Conservation (phyloP, 2,797 vertebrate genomes). For the Onychomys torridus region DNA sequence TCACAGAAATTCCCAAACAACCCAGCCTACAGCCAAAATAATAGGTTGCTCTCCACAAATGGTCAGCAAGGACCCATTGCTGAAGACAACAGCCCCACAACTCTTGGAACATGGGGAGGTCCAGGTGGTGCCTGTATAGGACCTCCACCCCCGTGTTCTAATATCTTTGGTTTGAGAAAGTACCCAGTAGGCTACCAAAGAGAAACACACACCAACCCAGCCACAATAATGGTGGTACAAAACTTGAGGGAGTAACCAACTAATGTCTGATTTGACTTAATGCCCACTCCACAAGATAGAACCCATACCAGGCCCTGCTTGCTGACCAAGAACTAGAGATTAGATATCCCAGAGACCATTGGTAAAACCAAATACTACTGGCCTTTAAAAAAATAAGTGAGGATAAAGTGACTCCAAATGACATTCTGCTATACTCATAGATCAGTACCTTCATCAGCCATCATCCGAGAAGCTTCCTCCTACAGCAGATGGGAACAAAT, state of each 20-base stretch:
- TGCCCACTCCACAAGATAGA: neutral
- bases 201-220: neutral
- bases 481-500: neutral
- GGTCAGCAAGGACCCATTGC: neutral
- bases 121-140: neutral
- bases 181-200: neutral
- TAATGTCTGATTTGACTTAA: neutral
- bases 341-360: neutral
- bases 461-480: neutral
- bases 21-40: neutral
- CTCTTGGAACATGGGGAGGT: neutral
- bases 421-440: neutral
- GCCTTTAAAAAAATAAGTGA: neutral
- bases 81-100: neutral
- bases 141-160: neutral
- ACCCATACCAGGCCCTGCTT: neutral
- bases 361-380: neutral
- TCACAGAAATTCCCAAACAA: neutral
- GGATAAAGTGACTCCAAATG: neutral
- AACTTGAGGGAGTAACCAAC: too few species aligned
- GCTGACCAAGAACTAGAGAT: neutral
- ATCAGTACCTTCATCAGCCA: neutral
- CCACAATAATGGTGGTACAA: neutral
- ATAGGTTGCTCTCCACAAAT: neutral
- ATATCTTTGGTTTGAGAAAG: neutral